Conservation (phyloP, 1,140 invertebrate species). For the Aphidius ervi region DNA sequence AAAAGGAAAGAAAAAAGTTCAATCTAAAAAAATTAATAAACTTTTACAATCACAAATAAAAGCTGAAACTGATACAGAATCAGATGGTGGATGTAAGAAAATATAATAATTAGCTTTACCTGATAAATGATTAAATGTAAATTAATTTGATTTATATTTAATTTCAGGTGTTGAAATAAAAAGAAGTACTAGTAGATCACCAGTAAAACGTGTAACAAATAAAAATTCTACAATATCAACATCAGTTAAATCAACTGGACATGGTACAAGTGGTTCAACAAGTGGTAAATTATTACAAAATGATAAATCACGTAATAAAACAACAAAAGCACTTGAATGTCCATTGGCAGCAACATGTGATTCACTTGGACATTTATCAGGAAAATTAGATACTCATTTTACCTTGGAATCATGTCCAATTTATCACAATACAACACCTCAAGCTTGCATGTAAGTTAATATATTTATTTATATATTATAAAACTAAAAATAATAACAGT, state of each 20-base stretch:
- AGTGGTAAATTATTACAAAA: constrained; percentile 35
- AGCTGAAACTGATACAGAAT: constrained; percentile 52
- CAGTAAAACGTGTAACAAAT: constrained; percentile 58
- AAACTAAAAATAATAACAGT: neutral
- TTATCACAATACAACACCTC: constrained; percentile 83
- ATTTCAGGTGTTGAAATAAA: constrained; percentile 42
- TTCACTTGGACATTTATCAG: constrained; percentile 85
- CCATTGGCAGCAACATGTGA: constrained; percentile 80
- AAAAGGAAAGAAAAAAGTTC: constrained; percentile 51
- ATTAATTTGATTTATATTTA: constrained; percentile 7
- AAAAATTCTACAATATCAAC: constrained; percentile 34
- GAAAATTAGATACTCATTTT: constrained; percentile 77
- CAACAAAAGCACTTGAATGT: constrained; percentile 69
- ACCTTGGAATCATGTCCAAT: constrained; percentile 83
- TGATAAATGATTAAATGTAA: neutral
- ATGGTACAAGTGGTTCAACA: constrained; percentile 34
- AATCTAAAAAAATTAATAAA: constrained; percentile 50
- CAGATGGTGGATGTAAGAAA: constrained; percentile 37
- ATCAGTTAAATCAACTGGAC: constrained; percentile 17
- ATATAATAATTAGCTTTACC: too few relatives aligned
- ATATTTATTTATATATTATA: constrained; percentile 23
- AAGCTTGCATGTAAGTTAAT: constrained; percentile 73
- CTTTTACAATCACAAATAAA: constrained; percentile 45
- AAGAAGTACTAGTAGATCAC: constrained; percentile 57
- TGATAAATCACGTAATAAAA: constrained; percentile 41